These are phyloP conservation scores for Pteronotus mesoamericanus DNA, from an alignment of 2,797 vertebrate genomes.

Conservation along the genomic window DNA sequence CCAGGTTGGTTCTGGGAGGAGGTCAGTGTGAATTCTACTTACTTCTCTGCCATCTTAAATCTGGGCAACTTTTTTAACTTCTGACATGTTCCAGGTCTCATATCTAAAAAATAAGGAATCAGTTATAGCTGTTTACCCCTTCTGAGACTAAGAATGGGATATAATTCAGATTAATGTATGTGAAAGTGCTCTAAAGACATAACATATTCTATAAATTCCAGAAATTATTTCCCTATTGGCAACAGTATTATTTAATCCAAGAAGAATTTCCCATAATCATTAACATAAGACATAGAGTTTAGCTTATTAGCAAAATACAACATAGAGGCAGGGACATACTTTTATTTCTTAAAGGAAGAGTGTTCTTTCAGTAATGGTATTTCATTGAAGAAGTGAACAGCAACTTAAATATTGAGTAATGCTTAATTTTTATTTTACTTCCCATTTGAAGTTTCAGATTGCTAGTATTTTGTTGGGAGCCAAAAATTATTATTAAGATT, in stretches of 20 bases:
- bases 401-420: neutral
- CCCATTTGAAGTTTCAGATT: conserved; percentile 6
- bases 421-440: conserved; percentile 2
- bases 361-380: neutral
- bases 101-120: neutral
- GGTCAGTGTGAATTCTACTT: no score
- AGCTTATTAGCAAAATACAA: conserved; percentile 14
- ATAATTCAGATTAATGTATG: neutral
- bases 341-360: conserved; percentile 17
- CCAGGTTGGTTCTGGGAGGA: no score
- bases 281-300: conserved; percentile 2
- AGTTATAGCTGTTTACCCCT: neutral
- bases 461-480: conserved; percentile 9
- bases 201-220: neutral
- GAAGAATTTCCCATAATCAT: neutral
- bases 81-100: neutral
- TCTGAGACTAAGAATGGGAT: neutral
- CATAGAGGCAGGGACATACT: neutral
- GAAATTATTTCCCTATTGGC: neutral
- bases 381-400: neutral
- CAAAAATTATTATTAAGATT: neutral
- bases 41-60: no score
- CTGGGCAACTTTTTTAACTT: conserved; percentile 9
- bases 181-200: neutral
- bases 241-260: neutral